Evolutionary conservation across 2,797 vertebrate genomes (phyloP), one percentile per base, ranked within the genome.

Genomic region (Syncerus caffer): DNA sequence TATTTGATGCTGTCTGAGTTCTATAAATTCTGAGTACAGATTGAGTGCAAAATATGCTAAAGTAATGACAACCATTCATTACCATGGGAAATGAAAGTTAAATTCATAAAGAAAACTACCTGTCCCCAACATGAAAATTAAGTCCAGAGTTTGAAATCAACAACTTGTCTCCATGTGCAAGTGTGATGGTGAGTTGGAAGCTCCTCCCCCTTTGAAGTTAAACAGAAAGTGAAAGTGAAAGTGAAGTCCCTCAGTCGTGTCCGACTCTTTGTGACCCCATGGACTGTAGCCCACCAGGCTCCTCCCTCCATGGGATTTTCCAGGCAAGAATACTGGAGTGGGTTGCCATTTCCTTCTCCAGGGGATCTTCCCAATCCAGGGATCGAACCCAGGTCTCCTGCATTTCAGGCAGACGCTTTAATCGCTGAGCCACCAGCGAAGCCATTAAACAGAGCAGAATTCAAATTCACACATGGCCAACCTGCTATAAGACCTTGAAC

Each of bases 21-120:
- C 79, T 82, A 29, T 34, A 85, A 96, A 92, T 51, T 89, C n/a
- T 53, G 21, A 91, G 60, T 83, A 96, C 34, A 96, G 71, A 82
- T 12, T 90, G 55, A 94, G 17, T 89, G 42, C 27, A 89, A 95
- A 95, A 47, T 57, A 76, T 93, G 80, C 84, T 76, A 87, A 42
- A 42, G 34, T 50, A 82, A 84, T 71, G 90, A 88, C 29, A 90
- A 89, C 60, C 50, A 85, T 34, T 93, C 55, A 64, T 67, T 85
- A 92, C 71, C 16, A 42, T 38, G 17, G 47, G 27, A 95, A 97
- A 17, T 15, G 9, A 85, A 78, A 92, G 42, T 85, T 93, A 93
- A 96, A 82, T 78, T 17, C 29, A 34, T 64, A 74, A 92, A 92
- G 51, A 93, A 95, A 95, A 95, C 25, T 78, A 19, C 42, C 21